Conservation (phyloP, 2,888 invertebrate species). For the Nycteola revayana region DNA sequence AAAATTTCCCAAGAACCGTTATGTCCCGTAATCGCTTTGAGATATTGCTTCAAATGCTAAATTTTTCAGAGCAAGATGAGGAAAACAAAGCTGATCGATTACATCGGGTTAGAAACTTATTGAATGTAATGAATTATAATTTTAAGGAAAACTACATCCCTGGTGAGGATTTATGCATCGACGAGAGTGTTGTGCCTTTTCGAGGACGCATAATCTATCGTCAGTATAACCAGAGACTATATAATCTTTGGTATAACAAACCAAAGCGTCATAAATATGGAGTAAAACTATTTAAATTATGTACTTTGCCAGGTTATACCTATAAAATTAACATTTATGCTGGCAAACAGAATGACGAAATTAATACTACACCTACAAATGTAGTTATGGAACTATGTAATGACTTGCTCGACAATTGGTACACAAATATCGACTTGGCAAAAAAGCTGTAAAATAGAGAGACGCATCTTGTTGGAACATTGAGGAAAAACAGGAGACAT, state of each 20-base stretch:
- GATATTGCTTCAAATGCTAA: constrained; percentile 4
- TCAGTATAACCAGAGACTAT: too few species aligned
- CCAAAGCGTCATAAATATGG: constrained; percentile 10
- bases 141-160: constrained; percentile 1
- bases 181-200: constrained; percentile 13
- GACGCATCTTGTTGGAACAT: constrained; percentile 16
- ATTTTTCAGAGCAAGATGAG: constrained; percentile 2
- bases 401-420: constrained; percentile 15
- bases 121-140: constrained; percentile 1
- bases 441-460: constrained; percentile 10
- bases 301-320: constrained; percentile 15
- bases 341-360: constrained; percentile 7
- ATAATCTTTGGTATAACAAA: constrained; percentile 13
- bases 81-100: neutral
- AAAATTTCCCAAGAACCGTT: constrained; percentile 5
- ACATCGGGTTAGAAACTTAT: constrained; percentile 1
- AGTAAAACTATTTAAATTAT: constrained; percentile 13
- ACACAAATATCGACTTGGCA: constrained; percentile 13
- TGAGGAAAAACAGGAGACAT: constrained; percentile 15
- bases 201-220: constrained; percentile 8
- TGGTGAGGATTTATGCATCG: constrained; percentile 7
- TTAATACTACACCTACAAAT: constrained; percentile 5
- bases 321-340: constrained; percentile 11
- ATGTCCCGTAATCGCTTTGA: constrained; percentile 32
- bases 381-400: constrained; percentile 8